These are phyloP conservation scores for Lepidurus packardi DNA, from an alignment of 1,140 invertebrate species.

Conservation along the genomic window DNA sequence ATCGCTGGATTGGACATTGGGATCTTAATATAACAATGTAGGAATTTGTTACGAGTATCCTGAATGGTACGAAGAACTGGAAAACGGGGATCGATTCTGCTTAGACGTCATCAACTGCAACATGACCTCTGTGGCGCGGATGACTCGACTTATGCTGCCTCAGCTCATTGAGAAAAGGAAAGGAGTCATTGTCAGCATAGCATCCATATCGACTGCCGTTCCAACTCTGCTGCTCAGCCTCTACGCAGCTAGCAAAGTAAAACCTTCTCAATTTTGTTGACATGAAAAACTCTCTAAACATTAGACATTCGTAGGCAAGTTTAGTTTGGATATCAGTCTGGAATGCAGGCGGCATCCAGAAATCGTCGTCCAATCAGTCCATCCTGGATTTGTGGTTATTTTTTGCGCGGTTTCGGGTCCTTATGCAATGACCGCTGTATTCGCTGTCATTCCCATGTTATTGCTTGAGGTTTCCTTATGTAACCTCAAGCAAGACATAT, in stretches of 20 bases:
- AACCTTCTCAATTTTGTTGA: constrained; percentile 25
- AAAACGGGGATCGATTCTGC: constrained; percentile 37
- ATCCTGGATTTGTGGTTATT: constrained; percentile 87
- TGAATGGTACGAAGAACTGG: neutral
- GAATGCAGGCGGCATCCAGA: constrained; percentile 69
- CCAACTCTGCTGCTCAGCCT: constrained; percentile 77
- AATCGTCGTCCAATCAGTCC: constrained; percentile 75
- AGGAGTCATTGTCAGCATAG: constrained; percentile 88
- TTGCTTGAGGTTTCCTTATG: too few species aligned
- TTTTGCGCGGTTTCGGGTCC: too few species aligned
- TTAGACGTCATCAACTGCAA: constrained; percentile 64
- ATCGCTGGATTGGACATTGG: constrained; percentile 77
- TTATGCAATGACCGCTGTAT: too few species aligned
- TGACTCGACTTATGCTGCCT: constrained; percentile 79
- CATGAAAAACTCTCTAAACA: constrained; percentile 29
- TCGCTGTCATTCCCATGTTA: too few species aligned
- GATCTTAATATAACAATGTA: constrained; percentile 88
- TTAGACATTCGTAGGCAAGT: constrained; percentile 75
- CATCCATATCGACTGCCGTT: constrained; percentile 71
- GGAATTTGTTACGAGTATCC: constrained; percentile 84
- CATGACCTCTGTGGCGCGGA: constrained; percentile 64
- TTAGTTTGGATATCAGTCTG: constrained; percentile 67
- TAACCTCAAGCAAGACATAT: too few species aligned
- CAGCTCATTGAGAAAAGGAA: constrained; percentile 74
- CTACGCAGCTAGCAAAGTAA: constrained; percentile 82